phyloP scores from a whole-genome alignment of 2,888 invertebrate genomes.

The Theretra japonica region DNA sequence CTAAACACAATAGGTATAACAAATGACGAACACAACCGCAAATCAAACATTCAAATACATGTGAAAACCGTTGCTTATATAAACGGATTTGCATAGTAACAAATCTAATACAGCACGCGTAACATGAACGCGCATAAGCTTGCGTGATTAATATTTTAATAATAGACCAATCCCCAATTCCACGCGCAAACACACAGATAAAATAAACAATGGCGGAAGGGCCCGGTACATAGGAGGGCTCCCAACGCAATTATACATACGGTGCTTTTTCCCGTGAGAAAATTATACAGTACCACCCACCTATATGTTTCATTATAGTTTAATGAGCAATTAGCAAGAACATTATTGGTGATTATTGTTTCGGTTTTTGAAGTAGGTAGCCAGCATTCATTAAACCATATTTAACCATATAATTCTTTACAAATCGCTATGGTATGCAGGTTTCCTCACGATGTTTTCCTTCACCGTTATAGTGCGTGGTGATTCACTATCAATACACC shows the following conservation, averaged over 20 bases:
- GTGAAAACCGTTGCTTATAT: background rate
- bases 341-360: too few species aligned
- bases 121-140: slow-evolving; percentile 27
- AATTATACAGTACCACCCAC: slow-evolving; percentile 7
- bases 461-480: too few species aligned
- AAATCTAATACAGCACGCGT: slow-evolving; percentile 27
- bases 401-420: too few species aligned
- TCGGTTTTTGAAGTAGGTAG: too few species aligned
- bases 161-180: slow-evolving; percentile 31
- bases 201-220: slow-evolving; percentile 27
- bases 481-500: too few species aligned
- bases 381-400: too few species aligned
- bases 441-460: too few species aligned
- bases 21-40: too few species aligned
- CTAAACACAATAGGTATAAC: too few species aligned
- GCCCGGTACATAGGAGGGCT: slow-evolving; percentile 3
- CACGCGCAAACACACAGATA: slow-evolving; percentile 29
- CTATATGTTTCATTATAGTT: background rate
- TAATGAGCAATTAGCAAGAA: background rate
- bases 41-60: background rate
- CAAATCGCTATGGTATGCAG: too few species aligned
- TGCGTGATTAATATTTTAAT: slow-evolving; percentile 30
- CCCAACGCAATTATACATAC: slow-evolving; percentile 1
- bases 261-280: slow-evolving; percentile 9
- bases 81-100: slow-evolving; percentile 4